phyloP scores from a whole-genome alignment of 2,113 vertebrate genomes.

The Cichladusa arquata region DNA sequence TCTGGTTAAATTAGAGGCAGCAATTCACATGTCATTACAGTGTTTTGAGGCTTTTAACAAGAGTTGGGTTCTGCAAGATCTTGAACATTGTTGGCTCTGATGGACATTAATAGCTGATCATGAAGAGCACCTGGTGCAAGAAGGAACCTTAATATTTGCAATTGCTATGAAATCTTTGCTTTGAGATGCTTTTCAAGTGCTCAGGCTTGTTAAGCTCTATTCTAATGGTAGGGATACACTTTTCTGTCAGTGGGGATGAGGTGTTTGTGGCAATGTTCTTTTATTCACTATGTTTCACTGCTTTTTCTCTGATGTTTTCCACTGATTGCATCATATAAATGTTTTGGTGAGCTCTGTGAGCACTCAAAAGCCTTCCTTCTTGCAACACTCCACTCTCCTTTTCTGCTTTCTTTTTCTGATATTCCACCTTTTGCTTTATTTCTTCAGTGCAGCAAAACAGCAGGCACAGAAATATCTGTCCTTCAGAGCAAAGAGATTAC shows the following conservation, averaged over 20 bases:
- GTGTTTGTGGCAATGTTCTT: not conserved
- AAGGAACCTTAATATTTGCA: not conserved
- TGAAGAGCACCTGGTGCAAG: not conserved
- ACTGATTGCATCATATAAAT: not conserved
- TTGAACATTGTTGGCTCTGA: rapidly evolving
- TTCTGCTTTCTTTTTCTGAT: not conserved
- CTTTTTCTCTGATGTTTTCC: not conserved
- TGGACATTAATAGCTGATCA: not conserved
- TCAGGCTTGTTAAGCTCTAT: not conserved
- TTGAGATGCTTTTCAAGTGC: not conserved
- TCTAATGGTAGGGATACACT: not conserved
- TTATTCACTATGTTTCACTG: not conserved
- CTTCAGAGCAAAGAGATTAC: not conserved
- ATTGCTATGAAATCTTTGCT: not conserved
- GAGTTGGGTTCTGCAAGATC: not conserved
- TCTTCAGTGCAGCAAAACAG: not conserved
- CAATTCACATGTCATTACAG: not conserved
- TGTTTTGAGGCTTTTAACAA: slow-evolving; percentile 2
- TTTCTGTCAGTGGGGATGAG: not conserved
- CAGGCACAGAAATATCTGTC: not conserved
- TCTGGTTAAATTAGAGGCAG: not conserved
- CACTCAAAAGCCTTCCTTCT: not conserved
- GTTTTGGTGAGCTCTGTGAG: not conserved
- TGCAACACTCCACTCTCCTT: not conserved
- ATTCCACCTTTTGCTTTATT: not conserved